Conservation (phyloP, 2,113 vertebrate species). For the Gobio gobio region DNA sequence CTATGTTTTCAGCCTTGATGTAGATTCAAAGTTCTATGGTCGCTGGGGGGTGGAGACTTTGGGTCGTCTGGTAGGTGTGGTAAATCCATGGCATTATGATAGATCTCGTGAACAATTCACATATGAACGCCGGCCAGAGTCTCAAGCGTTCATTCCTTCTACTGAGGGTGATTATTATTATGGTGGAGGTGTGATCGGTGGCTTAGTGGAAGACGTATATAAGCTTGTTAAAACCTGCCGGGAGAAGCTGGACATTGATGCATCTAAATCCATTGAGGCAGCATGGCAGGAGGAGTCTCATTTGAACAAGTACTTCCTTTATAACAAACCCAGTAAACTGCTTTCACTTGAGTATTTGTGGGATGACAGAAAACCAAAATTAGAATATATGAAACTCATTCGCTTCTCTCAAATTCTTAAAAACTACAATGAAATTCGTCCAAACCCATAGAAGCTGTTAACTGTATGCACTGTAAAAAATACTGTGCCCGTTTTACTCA, state of each 20-base stretch:
- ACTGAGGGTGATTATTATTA: constrained; percentile 60
- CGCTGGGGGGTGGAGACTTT: no score
- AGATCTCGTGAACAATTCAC: constrained; percentile 36
- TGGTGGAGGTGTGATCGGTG: constrained; percentile 49
- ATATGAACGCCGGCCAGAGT: constrained; percentile 70
- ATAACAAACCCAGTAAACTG: constrained; percentile 73
- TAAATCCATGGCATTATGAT: constrained; percentile 71
- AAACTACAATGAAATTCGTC: constrained; percentile 13
- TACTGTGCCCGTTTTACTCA: no score
- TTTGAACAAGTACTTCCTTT: constrained; percentile 74
- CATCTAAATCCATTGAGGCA: no score
- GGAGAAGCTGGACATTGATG: constrained; percentile 43
- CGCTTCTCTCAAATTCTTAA: constrained; percentile 60
- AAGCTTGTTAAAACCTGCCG: constrained; percentile 60
- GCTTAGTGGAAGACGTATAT: constrained; percentile 30
- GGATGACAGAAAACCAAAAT: constrained; percentile 65
- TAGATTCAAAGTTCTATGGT: no score
- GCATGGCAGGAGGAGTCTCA: constrained; percentile 79
- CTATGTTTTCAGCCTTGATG: no score
- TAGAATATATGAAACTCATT: constrained; percentile 64
- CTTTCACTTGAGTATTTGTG: constrained; percentile 78
- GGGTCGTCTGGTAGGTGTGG: constrained; percentile 66
- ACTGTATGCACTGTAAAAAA: no score
- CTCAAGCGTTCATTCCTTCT: constrained; percentile 62
- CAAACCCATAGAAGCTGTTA: constrained; percentile 1